phyloP scores from a whole-genome alignment of 2,888 invertebrate species.

The Bombylius major region DNA sequence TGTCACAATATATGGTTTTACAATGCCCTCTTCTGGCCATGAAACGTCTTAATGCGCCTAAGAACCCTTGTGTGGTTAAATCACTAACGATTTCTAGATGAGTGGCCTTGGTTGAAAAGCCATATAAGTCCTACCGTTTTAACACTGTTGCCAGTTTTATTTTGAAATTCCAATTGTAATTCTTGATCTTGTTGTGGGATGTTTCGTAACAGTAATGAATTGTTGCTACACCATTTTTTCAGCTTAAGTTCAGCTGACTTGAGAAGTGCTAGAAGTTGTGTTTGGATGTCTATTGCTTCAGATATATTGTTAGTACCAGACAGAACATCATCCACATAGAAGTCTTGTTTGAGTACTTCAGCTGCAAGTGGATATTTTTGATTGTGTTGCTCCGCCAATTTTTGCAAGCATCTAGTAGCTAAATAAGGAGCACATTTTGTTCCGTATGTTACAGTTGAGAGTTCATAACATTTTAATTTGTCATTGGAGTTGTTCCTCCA shows the following conservation, averaged over 20 bases:
- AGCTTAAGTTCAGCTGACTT: background rate
- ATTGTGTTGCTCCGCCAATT: slow-evolving; percentile 36
- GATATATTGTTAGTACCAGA: slow-evolving; percentile 37
- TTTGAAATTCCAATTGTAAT: too few species aligned
- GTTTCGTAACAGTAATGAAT: background rate
- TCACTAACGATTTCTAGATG: too few species aligned
- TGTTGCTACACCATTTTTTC: background rate
- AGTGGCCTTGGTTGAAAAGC: too few species aligned
- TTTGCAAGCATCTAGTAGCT: slow-evolving; percentile 27
- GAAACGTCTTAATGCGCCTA: too few species aligned
- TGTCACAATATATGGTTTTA: too few species aligned
- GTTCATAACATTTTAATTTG: slow-evolving; percentile 24
- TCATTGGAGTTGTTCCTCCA: slow-evolving; percentile 28
- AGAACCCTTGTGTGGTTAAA: too few species aligned
- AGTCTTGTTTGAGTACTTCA: slow-evolving; percentile 38
- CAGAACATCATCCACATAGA: slow-evolving; percentile 35
- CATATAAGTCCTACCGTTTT: too few species aligned
- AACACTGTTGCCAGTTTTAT: too few species aligned
- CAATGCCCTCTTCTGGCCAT: too few species aligned
- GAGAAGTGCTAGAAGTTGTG: background rate
- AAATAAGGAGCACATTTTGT: slow-evolving; percentile 30
- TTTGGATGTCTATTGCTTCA: slow-evolving; percentile 8
- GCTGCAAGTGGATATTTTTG: slow-evolving; percentile 39
- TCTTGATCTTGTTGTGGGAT: too few species aligned
- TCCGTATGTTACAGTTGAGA: slow-evolving; percentile 5